Evolutionary conservation across 2,113 vertebrate genomes (phyloP), one percentile per base, ranked within the genome.

Genomic region (Orthonyx spaldingii): DNA sequence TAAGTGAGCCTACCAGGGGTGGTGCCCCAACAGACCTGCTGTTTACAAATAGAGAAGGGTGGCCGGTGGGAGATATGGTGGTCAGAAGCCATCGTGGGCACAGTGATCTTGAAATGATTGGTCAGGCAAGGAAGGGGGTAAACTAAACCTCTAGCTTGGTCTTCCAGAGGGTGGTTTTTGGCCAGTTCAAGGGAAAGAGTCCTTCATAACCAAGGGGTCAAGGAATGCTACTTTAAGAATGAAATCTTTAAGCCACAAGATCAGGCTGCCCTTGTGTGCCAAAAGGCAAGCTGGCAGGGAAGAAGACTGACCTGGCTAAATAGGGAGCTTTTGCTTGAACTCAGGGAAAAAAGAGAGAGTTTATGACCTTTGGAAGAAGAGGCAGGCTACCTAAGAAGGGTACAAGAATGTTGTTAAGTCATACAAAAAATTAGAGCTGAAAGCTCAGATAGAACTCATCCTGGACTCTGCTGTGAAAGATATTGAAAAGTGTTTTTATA

Each of bases 131-230:
- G 4, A 71, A 71, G 9, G 9, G 7, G 7, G 7, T 35, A n/a
- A 49, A 64, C 20, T 18, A 56, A 59, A 49, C 9, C 6, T 42
- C 30, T 49, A 8, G 21, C 16, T 22, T 63, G 41, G 13, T 12
- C 30, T 63, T 41, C 13, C 0, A 0, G 30, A 55, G 9, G 3
- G n/a, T 14, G 20, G 24, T 47, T 63, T 63, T 78, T 53, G 23
- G 8, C 4, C 47, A 41, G n/a, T 47, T 70, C 19, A 56, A 26
- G 26, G 71, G 16, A 78, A 55, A 47, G 20, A 47, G 5, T 35
- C 9, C 10, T 41, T 56, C 56, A 47, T 47, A 41, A 63, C 0
- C 0, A 87, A 71, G 12, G 4, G 8, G 9, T 55, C 0, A 0
- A 56, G 12, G 32, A 80, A 72, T 27, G 17, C 5, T 49, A 42